Evolutionary conservation across 92 coral and sea anemone species (phyloP), one percentile per base, ranked within the genome.

Genomic region (Metridium senile): DNA sequence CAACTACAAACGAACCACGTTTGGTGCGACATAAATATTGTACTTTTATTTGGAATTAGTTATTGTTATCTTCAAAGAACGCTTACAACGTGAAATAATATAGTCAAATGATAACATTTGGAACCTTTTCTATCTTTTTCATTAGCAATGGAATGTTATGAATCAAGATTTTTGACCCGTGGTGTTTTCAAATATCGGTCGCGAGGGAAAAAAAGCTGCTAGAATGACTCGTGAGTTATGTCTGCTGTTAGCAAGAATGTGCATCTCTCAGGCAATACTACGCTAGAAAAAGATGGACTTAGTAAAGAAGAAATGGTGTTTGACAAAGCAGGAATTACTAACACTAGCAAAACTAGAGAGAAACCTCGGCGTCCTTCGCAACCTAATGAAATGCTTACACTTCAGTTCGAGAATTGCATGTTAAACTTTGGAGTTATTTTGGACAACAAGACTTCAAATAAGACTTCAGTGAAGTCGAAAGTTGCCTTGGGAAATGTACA

Each of bases 361-460:
- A 43, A 45, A 73, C n/a, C n/a, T n/a, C 33, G 56, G 78, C 78
- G 78, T 73, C 78, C 68, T 19, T 73, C 78, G 56, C 78, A 73
- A 75, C 81, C 67, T 51, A 39, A 69, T 53, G 88, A 74, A 63
- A 64, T 77, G 17, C 62, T 64, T 35, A 70, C 81, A 46, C 81
- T 85, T 51, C 93, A 90, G 78, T 90, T 93, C 75, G 88, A 93
- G 59, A 86, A 82, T 19, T 89, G 97, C 75, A 76, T 95, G 17
- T 63, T 85, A 13, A 83, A 86, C 74, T 91, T 91, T 81, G 97
- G 97, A 47, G 77, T 91, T 58, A 69, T 68, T 30, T 77, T 91
- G 31, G 87, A 85, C 65, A 89, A 86, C 62, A 82, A 76, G 61
- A 79, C 47, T 68, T 32, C 59, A 53, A 83, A 66, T 18, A 82